Base-by-base conservation (phyloP, 2,888 invertebrate genomes). In the Plebejus argus region DNA sequence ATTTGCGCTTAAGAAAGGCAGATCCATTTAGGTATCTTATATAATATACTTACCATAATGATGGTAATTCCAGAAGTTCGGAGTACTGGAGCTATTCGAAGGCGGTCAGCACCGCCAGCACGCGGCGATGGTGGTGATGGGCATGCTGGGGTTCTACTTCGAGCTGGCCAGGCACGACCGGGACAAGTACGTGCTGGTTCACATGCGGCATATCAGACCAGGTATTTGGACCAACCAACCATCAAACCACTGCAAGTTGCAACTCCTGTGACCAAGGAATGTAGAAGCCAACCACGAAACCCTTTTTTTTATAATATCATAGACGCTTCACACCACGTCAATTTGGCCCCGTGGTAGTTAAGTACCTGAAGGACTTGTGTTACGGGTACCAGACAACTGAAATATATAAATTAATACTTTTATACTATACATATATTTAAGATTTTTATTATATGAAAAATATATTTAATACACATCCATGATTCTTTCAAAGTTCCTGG, bases 121-220 rank as follows among this genome's bases (percentile, higher is more conserved):
- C 72, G 82, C 92, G 0, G 93, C 93, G 18, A 93, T 93, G 93
- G 87, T 93, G 88, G 90, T 90, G 1, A 93, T 94, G 93, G 88
- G 92, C 0, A 92, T 93, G 91, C 85, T 94, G 0, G 93, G 93
- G 0, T 94, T 93, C 85, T 93, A 94, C 85, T 93, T 93, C 85
- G 93, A 94, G 78, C 85, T 91, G 6, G 82, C 92, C 0, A 83
- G 93, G 0, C 92, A 93, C 72, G 93, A 94, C 80, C 79, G 93
- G 0, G 93, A 93, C 79, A 81, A 83, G 0, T 81, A 90, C 56
- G 86, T 94, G 0, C 80, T 90, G 0, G 92, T 93, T 0, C 93
- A 94, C 70, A 82, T 82, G 78, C 81, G 92, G 0, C 93, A 93
- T 78, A 84, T 92, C 0, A 79, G 93, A 70, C 86, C 93, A 76